Base-by-base conservation (phyloP, 2,113 vertebrate genomes). In the Silurus glanis region DNA sequence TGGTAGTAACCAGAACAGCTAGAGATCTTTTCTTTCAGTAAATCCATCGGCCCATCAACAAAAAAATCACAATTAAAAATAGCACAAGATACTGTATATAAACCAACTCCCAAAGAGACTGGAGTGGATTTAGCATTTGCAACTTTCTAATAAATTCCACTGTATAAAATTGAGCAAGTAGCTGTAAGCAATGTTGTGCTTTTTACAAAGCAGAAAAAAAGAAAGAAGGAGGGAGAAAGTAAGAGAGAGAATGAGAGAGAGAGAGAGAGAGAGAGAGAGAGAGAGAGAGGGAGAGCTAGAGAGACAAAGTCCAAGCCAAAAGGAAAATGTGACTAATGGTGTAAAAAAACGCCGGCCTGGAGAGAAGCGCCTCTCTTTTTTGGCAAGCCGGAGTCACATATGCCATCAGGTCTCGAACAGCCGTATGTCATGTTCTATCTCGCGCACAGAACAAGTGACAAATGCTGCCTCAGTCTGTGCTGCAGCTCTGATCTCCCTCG, bases 381-480 rank as follows among this genome's bases (percentile, higher is more conserved):
- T 90, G 88, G 90, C 91, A 88, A 78, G 78, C 64, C 53, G 67
- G 81, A 72, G 72, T 88, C 87, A 80, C 87, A 87, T 87, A 85
- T 87, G 89, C 82, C 84, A 23, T 85, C 86, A 80, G 87, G 84
- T 90, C 86, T 84, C 82, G 71, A 87, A 75, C 79, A 80, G 87
- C 87, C 86, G 66, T 89, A 88, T 90, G 89, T 87, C 81, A 82
- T 86, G 86, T 83, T 87, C 84, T 72, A 81, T 87, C 85, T 90
- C 76, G n/a, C 62, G 87, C 86, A 76, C 83, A 81, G 76, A 87
- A 85, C 90, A 84, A 87, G 85, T 87, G 87, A 88, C 90, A 91
- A 91, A 86, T 89, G 87, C 85, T 86, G 51, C 71, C 61, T 79
- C 90, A 89, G 88, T 83, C 88, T 89, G 90, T 88, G 87, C 85